phyloP scores from a whole-genome alignment of 2,113 vertebrate genomes.

The Thoracochromis brauschi region DNA sequence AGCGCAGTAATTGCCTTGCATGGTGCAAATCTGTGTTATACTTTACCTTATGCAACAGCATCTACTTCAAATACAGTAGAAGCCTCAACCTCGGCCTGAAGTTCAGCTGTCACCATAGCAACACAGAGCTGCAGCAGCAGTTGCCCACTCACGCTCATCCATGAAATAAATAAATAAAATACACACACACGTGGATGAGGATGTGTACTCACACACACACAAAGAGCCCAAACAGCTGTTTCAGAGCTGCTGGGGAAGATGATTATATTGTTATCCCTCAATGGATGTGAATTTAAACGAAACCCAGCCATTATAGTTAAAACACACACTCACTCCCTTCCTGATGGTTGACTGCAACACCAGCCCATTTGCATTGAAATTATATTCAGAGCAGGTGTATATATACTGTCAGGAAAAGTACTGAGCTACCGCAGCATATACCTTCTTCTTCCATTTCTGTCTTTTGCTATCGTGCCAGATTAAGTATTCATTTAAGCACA shows the following conservation, averaged over 20 bases:
- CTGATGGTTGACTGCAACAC: conserved; percentile 23
- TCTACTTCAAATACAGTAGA: conserved; percentile 58
- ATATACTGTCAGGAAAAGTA: not conserved
- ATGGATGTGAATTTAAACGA: conserved; percentile 11
- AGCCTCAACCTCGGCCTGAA: conserved; percentile 48
- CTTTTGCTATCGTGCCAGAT: not conserved
- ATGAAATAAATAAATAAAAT: not conserved
- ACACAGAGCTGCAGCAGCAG: conserved; percentile 45
- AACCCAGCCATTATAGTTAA: conserved; percentile 15
- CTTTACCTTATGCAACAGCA: conserved; percentile 52
- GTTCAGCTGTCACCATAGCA: conserved; percentile 64
- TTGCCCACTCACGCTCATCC: conserved; percentile 38
- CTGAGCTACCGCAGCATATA: not conserved
- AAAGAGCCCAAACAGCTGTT: conserved; percentile 21
- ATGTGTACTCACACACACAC: not conserved
- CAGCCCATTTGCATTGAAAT: conserved; percentile 42
- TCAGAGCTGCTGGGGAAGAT: not conserved
- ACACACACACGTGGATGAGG: not conserved
- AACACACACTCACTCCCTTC: conserved; percentile 2
- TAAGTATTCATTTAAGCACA: not conserved
- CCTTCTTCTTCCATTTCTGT: not conserved
- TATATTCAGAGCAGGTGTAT: conserved; percentile 1
- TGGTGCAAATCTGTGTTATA: not conserved
- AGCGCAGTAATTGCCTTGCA: not conserved
- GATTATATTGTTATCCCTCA: conserved; percentile 32